These are phyloP conservation scores for Malacosoma neustria DNA, from an alignment of 2,888 invertebrate genomes.

Conservation along the genomic window DNA sequence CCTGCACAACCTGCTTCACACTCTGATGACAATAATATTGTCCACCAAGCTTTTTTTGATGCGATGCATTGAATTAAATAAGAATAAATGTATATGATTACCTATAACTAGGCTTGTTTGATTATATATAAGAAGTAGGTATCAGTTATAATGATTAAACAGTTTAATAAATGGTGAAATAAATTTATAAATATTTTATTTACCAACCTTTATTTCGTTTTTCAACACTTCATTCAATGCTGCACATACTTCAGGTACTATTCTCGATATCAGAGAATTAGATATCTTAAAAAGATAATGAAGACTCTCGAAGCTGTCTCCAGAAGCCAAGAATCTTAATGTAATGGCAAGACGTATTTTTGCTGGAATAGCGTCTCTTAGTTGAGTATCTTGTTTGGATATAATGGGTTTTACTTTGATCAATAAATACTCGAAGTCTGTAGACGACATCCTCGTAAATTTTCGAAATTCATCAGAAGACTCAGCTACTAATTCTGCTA, in stretches of 20 bases:
- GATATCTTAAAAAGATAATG: conserved; percentile 5
- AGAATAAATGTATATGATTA: too few relatives aligned
- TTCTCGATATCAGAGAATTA: background rate
- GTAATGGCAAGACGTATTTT: conserved; percentile 7
- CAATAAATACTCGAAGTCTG: conserved; percentile 4
- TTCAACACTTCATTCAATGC: conserved; percentile 1
- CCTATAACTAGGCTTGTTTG: too few relatives aligned
- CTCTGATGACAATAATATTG: too few relatives aligned
- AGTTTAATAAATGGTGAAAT: too few relatives aligned
- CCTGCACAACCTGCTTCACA: too few relatives aligned
- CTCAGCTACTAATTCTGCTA: too few relatives aligned
- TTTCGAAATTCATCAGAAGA: conserved; percentile 2
- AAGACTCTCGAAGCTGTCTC: conserved; percentile 3
- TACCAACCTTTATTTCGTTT: conserved; percentile 1
- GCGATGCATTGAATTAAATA: too few relatives aligned
- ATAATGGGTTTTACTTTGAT: conserved; percentile 6
- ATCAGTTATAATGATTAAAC: too few relatives aligned
- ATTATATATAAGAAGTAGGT: too few relatives aligned
- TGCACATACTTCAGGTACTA: conserved; percentile 1
- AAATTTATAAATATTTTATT: too few relatives aligned
- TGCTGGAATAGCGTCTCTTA: conserved; percentile 5
- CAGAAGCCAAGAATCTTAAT: conserved; percentile 6
- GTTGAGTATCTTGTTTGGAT: conserved; percentile 5
- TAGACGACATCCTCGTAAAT: conserved; percentile 5
- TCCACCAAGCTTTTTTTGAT: too few relatives aligned